Percentiles rank a stretch among this genome's conserved stretches.
Evolutionary conservation across 2,888 invertebrate genomes (phyloP).

Genomic region (Eupithecia subumbrata): DNA sequence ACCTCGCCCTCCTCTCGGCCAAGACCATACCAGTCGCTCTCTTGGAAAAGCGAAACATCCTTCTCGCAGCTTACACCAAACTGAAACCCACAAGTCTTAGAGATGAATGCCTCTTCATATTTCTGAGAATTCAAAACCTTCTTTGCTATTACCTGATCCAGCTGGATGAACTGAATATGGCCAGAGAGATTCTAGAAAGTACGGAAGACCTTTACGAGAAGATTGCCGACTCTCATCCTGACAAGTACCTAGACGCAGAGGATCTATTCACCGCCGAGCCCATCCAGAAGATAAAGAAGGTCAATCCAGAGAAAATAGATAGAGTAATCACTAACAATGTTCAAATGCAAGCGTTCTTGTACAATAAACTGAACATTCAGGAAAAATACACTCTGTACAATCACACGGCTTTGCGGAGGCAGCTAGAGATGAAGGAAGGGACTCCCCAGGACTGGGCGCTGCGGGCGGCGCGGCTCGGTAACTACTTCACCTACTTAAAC

Average conservation of each 20-base stretch:
- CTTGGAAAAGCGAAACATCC: conserved; percentile 67
- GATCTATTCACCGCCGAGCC: conserved; percentile 78
- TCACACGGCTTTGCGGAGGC: conserved; percentile 83
- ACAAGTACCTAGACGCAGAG: conserved; percentile 78
- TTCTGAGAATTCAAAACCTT: conserved; percentile 84
- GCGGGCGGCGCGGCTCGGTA: conserved; percentile 81
- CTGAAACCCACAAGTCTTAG: conserved; percentile 63
- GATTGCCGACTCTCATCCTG: conserved; percentile 61
- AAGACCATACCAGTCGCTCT: conserved; percentile 70
- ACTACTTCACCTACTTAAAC: conserved; percentile 77
- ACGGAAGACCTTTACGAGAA: conserved; percentile 76
- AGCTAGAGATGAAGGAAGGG: conserved; percentile 83
- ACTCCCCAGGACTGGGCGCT: conserved; percentile 84
- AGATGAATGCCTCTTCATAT: conserved; percentile 78
- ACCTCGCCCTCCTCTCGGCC: conserved; percentile 68
- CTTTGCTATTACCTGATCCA: conserved; percentile 83
- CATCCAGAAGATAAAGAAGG: conserved; percentile 61
- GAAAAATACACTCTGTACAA: conserved; percentile 82
- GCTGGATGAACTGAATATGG: conserved; percentile 73
- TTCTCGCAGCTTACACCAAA: conserved; percentile 67
- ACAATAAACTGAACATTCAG: conserved; percentile 81
- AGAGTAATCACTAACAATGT: conserved; percentile 85
- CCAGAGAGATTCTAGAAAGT: conserved; percentile 78
- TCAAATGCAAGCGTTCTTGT: conserved; percentile 85
- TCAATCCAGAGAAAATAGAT: conserved; percentile 80